Evolutionary conservation across 2,797 vertebrate genomes (phyloP).

Genomic region (Cossypha caffra): DNA sequence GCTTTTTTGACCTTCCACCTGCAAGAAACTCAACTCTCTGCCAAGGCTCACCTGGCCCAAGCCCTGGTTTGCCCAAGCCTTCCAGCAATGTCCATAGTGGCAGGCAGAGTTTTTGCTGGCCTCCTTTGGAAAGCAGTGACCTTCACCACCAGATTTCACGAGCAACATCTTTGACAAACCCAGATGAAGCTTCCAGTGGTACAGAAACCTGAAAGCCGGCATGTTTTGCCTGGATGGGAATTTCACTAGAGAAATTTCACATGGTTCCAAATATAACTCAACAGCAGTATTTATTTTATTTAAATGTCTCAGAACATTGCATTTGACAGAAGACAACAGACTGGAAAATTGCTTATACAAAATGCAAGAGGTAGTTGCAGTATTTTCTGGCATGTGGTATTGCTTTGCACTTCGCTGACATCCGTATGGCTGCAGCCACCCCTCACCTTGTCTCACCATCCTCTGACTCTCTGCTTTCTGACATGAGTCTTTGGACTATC

Average conservation of each 20-base stretch:
- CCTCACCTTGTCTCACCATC: background rate
- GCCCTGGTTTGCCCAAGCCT: background rate
- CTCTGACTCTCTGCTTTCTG: background rate
- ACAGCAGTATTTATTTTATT: constrained; percentile 68
- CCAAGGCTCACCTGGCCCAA: background rate
- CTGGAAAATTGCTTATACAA: constrained; percentile 73
- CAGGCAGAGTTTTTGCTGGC: background rate
- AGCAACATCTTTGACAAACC: background rate
- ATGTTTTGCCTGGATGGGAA: constrained; percentile 45
- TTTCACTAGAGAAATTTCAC: constrained; percentile 51
- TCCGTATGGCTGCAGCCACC: background rate
- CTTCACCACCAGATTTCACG: background rate
- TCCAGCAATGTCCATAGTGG: fast-evolving
- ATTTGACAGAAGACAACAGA: constrained; percentile 72
- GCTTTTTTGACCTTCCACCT: background rate
- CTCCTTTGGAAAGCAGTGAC: background rate
- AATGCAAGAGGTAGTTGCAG: constrained; percentile 61
- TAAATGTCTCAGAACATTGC: constrained; percentile 72
- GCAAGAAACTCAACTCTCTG: background rate
- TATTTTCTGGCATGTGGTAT: constrained; percentile 45
- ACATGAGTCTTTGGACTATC: fast-evolving
- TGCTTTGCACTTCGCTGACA: constrained; percentile 16
- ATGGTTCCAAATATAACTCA: constrained; percentile 61
- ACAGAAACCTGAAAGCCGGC: constrained; percentile 3
- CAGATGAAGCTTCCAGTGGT: background rate